Conservation (phyloP, 2,797 vertebrate genomes). For the Gobionotothen gibberifrons region DNA sequence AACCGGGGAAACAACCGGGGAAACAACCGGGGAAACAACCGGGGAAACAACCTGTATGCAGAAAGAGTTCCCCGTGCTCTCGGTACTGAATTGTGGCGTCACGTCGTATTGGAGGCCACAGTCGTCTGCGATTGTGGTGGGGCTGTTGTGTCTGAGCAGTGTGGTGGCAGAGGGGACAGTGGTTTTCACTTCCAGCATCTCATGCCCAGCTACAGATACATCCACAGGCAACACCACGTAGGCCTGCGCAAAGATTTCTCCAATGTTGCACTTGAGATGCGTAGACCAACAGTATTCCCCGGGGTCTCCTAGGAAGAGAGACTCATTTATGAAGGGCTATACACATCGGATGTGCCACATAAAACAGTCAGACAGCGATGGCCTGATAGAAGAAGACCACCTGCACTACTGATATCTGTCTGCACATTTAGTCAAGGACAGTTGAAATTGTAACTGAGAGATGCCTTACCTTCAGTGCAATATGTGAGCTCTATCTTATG, state of each 20-base stretch:
- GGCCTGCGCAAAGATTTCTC: slow-evolving; percentile 69
- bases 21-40: slow-evolving; percentile 25
- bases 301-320: slow-evolving; percentile 60
- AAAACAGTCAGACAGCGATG: not conserved
- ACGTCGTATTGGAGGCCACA: slow-evolving; percentile 83
- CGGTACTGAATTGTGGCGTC: slow-evolving; percentile 57
- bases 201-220: slow-evolving; percentile 20
- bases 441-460: not conserved
- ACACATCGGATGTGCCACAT: not conserved
- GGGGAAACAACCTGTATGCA: slow-evolving; percentile 66
- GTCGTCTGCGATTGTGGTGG: slow-evolving; percentile 53
- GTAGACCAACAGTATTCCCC: slow-evolving; percentile 82
- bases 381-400: not conserved
- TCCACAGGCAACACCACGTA: slow-evolving; percentile 78
- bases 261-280: slow-evolving; percentile 64
- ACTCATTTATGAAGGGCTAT: not conserved
- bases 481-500: slow-evolving; percentile 72
- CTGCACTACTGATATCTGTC: not conserved
- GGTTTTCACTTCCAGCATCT: slow-evolving; percentile 61
- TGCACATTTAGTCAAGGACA: slow-evolving; percentile 1
- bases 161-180: slow-evolving; percentile 10
- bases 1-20: slow-evolving; percentile 10
- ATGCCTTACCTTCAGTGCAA: slow-evolving; percentile 72
- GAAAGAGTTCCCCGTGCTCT: slow-evolving; percentile 34
- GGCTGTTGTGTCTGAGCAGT: slow-evolving; percentile 36